Conservation (phyloP, 1,140 invertebrate species). For the Drosophila parvula region DNA sequence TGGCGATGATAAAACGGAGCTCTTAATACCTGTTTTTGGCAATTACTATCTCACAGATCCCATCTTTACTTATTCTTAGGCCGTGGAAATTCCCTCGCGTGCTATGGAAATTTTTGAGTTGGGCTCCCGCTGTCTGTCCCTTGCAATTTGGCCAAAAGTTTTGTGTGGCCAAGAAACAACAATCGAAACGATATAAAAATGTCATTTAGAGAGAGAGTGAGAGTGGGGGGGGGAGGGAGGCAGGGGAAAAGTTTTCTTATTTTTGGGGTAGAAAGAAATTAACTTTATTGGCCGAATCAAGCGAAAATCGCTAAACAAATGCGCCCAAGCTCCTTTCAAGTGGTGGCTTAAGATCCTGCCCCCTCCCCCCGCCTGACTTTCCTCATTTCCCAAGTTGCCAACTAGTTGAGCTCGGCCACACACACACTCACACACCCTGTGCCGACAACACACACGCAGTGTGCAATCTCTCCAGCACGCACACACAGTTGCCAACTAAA, state of each 20-base stretch:
- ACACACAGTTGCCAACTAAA: slow-evolving; percentile 57
- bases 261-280: slow-evolving; percentile 58
- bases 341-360: slow-evolving; percentile 35
- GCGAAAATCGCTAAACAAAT: slow-evolving; percentile 81
- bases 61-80: slow-evolving; percentile 28
- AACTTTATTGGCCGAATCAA: slow-evolving; percentile 80
- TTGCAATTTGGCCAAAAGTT: slow-evolving; percentile 36
- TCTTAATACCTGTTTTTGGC: slow-evolving; percentile 27
- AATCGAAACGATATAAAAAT: slow-evolving; percentile 70
- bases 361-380: neutral
- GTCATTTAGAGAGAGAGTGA: slow-evolving; percentile 63
- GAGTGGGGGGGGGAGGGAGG: too few species aligned
- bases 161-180: slow-evolving; percentile 35
- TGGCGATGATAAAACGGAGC: neutral
- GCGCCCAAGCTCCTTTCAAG: slow-evolving; percentile 74
- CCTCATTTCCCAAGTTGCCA: slow-evolving; percentile 55
- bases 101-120: slow-evolving; percentile 45
- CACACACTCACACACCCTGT: slow-evolving; percentile 18
- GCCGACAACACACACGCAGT: neutral
- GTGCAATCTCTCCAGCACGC: slow-evolving; percentile 28
- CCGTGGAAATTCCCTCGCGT: slow-evolving; percentile 32
- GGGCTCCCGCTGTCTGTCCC: slow-evolving; percentile 10
- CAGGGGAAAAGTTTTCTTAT: slow-evolving; percentile 43
- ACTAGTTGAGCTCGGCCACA: slow-evolving; percentile 68
- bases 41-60: slow-evolving; percentile 44